Conservation (phyloP, 2,113 vertebrate genomes). For the Odocoileus hemionus region DNA sequence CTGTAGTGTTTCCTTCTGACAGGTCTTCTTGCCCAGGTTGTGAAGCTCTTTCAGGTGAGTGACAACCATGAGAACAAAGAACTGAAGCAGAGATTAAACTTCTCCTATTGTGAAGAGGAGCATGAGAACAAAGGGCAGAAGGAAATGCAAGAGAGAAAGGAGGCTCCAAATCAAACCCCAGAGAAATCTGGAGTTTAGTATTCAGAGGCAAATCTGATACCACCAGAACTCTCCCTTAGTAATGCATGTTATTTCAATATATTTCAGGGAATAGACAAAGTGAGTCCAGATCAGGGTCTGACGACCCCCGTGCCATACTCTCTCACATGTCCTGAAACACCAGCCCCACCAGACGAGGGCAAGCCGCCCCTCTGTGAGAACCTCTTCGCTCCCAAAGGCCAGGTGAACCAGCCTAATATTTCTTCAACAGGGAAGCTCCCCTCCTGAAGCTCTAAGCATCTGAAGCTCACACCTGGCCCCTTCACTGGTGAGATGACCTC, state of each 20-base stretch:
- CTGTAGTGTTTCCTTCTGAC: no score
- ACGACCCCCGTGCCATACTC: not conserved
- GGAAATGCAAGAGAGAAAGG: conserved; percentile 56
- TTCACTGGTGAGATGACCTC: conserved; percentile 65
- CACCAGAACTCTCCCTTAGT: conserved; percentile 54
- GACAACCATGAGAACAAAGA: conserved; percentile 60
- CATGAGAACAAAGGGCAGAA: conserved; percentile 53
- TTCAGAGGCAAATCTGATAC: not conserved
- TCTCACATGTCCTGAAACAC: conserved; percentile 74
- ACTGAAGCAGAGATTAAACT: conserved; percentile 83
- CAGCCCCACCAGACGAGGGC: conserved; percentile 83
- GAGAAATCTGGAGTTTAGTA: not conserved
- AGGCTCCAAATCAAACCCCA: not conserved
- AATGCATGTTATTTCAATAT: not conserved
- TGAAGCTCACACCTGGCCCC: conserved; percentile 70
- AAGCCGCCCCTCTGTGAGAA: conserved; percentile 85
- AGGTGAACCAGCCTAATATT: conserved; percentile 81
- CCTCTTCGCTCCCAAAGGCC: conserved; percentile 89
- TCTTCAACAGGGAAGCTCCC: conserved; percentile 79
- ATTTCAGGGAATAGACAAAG: not conserved
- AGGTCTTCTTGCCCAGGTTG: not conserved
- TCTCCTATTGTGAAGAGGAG: conserved; percentile 88
- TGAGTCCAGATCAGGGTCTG: conserved; percentile 44
- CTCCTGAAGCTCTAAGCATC: conserved; percentile 71
- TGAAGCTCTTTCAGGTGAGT: conserved; percentile 65